Percentiles rank a stretch among this genome's conserved stretches.
Evolutionary conservation across 2,888 invertebrate genomes (phyloP).

Genomic region (Leptarthrus brevirostris): DNA sequence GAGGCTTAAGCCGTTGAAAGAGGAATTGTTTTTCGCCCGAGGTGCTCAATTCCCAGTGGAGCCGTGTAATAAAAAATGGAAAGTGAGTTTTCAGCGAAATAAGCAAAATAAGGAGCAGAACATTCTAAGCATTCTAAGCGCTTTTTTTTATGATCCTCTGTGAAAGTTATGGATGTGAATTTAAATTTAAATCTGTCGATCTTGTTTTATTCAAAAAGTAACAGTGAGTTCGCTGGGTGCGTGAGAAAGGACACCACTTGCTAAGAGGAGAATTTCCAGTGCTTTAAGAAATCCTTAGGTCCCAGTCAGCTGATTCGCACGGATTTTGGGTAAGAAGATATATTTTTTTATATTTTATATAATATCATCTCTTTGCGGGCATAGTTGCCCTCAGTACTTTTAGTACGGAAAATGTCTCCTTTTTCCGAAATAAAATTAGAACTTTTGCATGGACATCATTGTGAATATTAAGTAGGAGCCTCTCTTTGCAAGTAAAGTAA

Average conservation of each 20-base stretch:
- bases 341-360: no score
- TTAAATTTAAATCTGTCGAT: background rate
- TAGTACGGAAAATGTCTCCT: no score
- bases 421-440: no score
- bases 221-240: background rate
- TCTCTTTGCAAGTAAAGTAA: no score
- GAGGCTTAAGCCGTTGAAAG: background rate
- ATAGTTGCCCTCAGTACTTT: no score
- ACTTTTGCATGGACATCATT: no score
- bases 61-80: background rate
- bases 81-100: slow-evolving; percentile 2
- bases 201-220: background rate
- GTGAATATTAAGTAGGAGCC: no score
- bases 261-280: background rate
- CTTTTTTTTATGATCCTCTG: background rate
- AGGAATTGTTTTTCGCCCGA: background rate
- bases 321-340: background rate
- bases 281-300: no score
- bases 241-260: no score
- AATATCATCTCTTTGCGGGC: no score
- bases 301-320: background rate
- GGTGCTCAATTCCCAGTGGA: background rate
- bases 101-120: background rate
- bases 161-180: background rate
- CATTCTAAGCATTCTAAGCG: no score